phyloP scores from a whole-genome alignment of 2,113 vertebrate species.

The Oplegnathus fasciatus region DNA sequence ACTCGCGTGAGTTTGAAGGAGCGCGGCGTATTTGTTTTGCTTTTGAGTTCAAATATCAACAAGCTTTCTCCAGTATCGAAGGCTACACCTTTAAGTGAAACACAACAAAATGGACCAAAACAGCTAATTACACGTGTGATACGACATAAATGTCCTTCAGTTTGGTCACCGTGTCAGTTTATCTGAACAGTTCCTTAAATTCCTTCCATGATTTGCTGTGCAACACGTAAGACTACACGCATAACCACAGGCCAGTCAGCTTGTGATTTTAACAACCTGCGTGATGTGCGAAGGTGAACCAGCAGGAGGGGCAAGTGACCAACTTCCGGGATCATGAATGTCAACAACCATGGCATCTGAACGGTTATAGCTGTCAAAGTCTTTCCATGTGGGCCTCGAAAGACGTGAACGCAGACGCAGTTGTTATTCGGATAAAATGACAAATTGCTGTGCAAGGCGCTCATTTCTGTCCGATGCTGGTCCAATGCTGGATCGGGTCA shows the following conservation, averaged over 20 bases:
- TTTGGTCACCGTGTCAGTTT: neutral
- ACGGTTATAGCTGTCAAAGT: too few relatives aligned
- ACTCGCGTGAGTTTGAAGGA: too few relatives aligned
- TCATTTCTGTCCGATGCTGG: neutral
- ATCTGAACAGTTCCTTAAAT: neutral
- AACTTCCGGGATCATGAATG: too few relatives aligned
- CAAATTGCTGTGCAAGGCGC: neutral
- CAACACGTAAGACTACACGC: neutral
- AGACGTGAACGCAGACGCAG: neutral
- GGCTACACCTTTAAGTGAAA: neutral
- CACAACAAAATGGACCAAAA: neutral
- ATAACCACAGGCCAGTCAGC: neutral
- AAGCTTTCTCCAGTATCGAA: too few relatives aligned
- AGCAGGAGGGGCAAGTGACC: neutral
- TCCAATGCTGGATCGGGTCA: too few relatives aligned
- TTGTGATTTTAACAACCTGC: neutral
- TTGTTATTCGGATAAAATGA: neutral
- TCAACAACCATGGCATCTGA: neutral
- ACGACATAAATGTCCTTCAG: neutral
- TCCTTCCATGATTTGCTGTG: neutral
- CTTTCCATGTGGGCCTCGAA: neutral
- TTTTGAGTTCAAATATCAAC: too few relatives aligned
- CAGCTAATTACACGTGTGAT: neutral
- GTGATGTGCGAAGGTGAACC: neutral
- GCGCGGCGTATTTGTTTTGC: too few relatives aligned